Evolutionary conservation across 2,888 invertebrate genomes (phyloP), one percentile per base, ranked within the genome.

Genomic region (Nebria salina): DNA sequence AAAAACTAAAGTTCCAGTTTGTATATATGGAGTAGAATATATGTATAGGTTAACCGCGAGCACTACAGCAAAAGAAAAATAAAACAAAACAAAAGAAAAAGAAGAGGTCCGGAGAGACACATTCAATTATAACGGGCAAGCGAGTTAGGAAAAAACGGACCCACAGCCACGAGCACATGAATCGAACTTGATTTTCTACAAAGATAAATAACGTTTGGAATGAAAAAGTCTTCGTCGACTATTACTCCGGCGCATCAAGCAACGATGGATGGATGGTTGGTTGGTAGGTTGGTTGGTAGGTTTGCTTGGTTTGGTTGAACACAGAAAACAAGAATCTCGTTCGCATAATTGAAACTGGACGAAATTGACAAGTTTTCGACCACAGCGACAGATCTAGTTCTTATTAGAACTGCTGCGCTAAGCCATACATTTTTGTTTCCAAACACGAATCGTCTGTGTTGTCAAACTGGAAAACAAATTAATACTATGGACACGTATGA

Each of bases 161-260:
- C 34, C 75, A 43, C 75, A 75, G 15, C 72, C 34, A 64, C 54
- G 79, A 79, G 73, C 78, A 73, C 78, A 79, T 68, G 74, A 79
- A 79, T 79, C 75, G 80, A 80, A 80, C 80, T 80, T 80, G 80
- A 80, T 80, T 80, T 75, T 80, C 75, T 75, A 70, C 75, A 80
- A 70, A 80, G 80, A 80, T 80, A 80, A 80, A 80, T 80, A 80
- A 80, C 80, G 75, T 75, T 75, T 68, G 75, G 75, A 54, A 42
- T 72, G 80, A 72, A 70, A 75, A 75, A 80, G 54, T 54, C 11
- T 54, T 54, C 54, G 4, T 8, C 54, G 13, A 54, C 54, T 54
- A 54, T 54, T 54, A 54, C 54, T 34, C 34, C 4, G 34, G 34
- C 34, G 13, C 54, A 54, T 13, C 8, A 54, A 13, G 54, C 54